Base-by-base conservation (phyloP, 2,888 invertebrate species). In the Erebia epiphron region DNA sequence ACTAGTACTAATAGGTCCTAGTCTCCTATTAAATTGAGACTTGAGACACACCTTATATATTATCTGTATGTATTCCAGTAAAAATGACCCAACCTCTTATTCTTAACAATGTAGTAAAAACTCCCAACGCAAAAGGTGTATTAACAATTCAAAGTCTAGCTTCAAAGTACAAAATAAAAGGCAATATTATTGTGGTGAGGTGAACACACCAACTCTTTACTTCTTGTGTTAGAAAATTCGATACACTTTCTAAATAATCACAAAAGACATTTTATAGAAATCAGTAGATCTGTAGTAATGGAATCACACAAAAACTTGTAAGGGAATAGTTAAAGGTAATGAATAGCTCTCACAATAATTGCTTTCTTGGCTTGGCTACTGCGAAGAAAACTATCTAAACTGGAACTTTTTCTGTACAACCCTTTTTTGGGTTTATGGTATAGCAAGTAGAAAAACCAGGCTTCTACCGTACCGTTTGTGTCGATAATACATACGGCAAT, bases 191-290 rank as follows among this genome's bases (percentile, higher is more conserved):
- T 57, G 57, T 46, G 35, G 18, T 57, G 26, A 57, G 26, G 26
- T 14, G 26, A 21, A 57, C 56, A 26, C 26, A 35, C 14, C 9
- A 61, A 60, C 50, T 61, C n/a, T 21, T 52, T 43, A 62, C 21
- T 62, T 61, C 21, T 50, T 54, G 10, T 64, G 54, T 18, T 54
- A 52, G 18, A 63, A 16, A 69, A 73, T 70, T 70, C 68, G 73
- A 67, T 62, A 66, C 72, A 72, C 73, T 74, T 72, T 72, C 73
- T 21, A 72, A 43, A 35, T 60, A 63, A 72, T 18, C 35, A 67
- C 66, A 67, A 70, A 71, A 67, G 67, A 65, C 67, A 67, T 69
- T 67, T 69, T 21, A 64, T 64, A 62, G 68, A 71, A 71, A 69
- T 69, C 68, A 58, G n/a, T 54, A 41, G 26, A 49, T 65, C 46